phyloP scores from a whole-genome alignment of 2,797 vertebrate species.

The Leptoclinus maculatus region DNA sequence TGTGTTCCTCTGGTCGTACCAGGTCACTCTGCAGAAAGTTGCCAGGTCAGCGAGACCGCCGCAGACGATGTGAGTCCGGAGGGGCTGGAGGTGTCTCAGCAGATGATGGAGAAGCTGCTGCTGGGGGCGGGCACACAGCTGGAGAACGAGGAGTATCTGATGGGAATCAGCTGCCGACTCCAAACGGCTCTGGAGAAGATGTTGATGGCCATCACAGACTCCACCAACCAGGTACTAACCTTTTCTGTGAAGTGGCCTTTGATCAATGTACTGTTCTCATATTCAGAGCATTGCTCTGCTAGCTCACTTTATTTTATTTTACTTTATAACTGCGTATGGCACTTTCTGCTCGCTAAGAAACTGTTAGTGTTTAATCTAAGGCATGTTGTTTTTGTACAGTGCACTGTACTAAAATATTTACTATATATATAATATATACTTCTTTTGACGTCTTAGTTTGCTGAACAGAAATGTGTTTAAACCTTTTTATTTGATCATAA shows the following conservation, averaged over 20 bases:
- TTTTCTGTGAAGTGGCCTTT: background rate
- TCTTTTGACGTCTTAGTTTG: background rate
- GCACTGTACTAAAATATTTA: too few species aligned
- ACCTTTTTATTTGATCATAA: background rate
- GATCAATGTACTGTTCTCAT: background rate
- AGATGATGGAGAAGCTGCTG: conserved; percentile 80
- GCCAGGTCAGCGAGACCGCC: conserved; percentile 63
- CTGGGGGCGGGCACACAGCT: conserved; percentile 84
- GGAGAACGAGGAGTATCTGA: conserved; percentile 89
- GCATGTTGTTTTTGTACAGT: background rate
- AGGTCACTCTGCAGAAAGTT: conserved; percentile 77
- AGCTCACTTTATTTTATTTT: background rate
- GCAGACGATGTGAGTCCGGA: conserved; percentile 74
- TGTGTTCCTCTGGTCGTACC: conserved; percentile 30
- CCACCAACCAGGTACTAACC: conserved; percentile 88
- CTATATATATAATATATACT: too few species aligned
- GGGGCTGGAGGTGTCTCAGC: conserved; percentile 84
- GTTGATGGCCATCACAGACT: conserved; percentile 91
- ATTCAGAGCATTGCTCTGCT: background rate
- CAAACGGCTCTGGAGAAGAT: conserved; percentile 93
- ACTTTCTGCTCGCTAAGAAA: background rate
- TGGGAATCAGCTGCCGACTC: conserved; percentile 89
- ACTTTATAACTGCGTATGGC: background rate
- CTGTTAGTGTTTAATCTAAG: background rate
- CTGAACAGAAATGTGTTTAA: background rate